These are phyloP conservation scores for Nymphalis io DNA, from an alignment of 1,140 invertebrate genomes.

Conservation along the genomic window DNA sequence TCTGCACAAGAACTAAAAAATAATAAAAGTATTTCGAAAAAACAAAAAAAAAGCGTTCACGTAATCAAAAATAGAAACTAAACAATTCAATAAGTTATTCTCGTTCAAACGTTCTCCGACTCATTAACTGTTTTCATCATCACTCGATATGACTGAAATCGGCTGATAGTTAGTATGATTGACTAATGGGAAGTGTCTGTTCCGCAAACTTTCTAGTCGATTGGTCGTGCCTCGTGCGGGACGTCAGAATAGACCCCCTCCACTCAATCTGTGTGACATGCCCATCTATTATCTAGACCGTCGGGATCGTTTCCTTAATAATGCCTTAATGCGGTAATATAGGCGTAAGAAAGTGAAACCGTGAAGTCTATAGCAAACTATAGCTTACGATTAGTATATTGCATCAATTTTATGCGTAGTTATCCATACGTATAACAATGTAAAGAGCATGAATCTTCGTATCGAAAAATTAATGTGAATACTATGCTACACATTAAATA, in stretches of 20 bases:
- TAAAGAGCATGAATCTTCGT: too few species aligned
- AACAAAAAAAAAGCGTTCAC: not conserved
- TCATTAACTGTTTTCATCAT: constrained; percentile 18
- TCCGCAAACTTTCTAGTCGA: constrained; percentile 49
- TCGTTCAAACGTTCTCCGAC: not conserved
- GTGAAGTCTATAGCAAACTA: not conserved
- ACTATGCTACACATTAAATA: too few species aligned
- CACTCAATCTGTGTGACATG: constrained; percentile 51
- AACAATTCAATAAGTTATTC: constrained; percentile 2
- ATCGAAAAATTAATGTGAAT: too few species aligned
- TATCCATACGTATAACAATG: too few species aligned
- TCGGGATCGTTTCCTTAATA: constrained; percentile 36
- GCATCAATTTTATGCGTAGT: not conserved
- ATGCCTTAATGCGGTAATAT: constrained; percentile 32
- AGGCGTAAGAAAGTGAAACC: constrained; percentile 33
- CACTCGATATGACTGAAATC: constrained; percentile 27
- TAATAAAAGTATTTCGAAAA: too few species aligned
- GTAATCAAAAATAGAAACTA: not conserved
- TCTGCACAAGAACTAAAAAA: too few species aligned
- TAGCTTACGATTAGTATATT: not conserved
- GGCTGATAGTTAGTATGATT: constrained; percentile 42
- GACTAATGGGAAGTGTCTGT: constrained; percentile 48
- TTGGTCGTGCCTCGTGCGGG: constrained; percentile 40
- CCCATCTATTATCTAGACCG: constrained; percentile 50
- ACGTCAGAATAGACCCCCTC: constrained; percentile 50